phyloP scores from a whole-genome alignment of 2,888 invertebrate genomes.

The Thymelicus sylvestris region DNA sequence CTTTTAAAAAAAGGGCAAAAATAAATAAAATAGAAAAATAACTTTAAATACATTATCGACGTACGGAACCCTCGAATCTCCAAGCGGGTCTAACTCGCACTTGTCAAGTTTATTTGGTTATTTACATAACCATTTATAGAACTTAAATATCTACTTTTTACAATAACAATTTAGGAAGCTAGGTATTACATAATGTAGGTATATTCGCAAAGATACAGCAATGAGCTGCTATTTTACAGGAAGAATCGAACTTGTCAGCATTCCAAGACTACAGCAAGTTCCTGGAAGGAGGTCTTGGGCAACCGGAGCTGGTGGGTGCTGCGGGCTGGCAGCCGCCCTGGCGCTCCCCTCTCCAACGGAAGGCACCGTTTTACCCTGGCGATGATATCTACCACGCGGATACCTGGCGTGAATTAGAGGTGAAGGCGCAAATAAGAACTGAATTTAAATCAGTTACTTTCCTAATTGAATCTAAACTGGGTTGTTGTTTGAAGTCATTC shows the following conservation, averaged over 20 bases:
- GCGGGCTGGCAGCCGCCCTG: conserved; percentile 83
- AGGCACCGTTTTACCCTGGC: conserved; percentile 83
- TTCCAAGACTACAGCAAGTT: conserved; percentile 85
- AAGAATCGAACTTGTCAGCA: conserved; percentile 77
- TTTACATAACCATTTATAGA: too few species aligned
- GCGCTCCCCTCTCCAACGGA: conserved; percentile 84
- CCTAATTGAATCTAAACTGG: too few species aligned
- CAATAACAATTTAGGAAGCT: too few species aligned
- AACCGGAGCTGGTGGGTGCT: conserved; percentile 83
- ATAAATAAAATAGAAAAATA: too few species aligned
- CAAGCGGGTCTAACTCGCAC: too few species aligned
- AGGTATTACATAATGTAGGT: too few species aligned
- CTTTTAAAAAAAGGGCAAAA: too few species aligned
- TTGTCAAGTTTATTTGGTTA: too few species aligned
- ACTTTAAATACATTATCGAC: too few species aligned
- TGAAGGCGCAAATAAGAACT: conserved; percentile 42
- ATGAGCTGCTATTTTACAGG: conserved; percentile 51
- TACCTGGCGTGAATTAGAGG: conserved; percentile 81
- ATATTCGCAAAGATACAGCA: too few species aligned
- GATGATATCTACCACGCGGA: conserved; percentile 81
- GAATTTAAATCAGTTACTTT: background rate
- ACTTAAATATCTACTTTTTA: too few species aligned
- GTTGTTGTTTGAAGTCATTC: background rate
- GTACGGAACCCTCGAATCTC: too few species aligned
- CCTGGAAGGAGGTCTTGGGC: conserved; percentile 81